Percentiles rank a stretch among this genome's conserved stretches.
Conservation (phyloP, 2,797 vertebrate species). For the Intellagama lesueurii region DNA sequence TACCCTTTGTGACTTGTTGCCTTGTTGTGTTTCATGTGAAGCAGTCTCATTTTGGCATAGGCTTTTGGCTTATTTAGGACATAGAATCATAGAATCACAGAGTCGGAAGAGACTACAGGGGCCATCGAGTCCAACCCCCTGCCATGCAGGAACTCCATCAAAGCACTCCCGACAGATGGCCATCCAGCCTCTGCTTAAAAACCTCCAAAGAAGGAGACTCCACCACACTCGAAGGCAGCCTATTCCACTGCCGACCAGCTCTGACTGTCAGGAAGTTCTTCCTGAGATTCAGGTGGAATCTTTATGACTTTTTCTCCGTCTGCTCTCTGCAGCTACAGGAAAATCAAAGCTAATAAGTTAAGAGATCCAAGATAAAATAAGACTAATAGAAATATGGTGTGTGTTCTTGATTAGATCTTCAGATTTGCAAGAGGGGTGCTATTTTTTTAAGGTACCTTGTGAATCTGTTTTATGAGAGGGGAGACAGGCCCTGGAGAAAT, state of each 20-base stretch:
- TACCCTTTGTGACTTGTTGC: slow-evolving; percentile 31
- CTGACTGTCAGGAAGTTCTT: no score
- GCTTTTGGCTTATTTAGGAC: background rate
- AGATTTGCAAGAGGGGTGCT: background rate
- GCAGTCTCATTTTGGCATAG: slow-evolving; percentile 34
- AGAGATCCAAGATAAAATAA: background rate
- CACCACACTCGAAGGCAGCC: no score
- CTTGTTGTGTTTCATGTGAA: slow-evolving; percentile 50
- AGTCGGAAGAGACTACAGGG: no score
- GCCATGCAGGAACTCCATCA: no score
- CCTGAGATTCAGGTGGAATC: background rate
- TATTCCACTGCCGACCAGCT: no score
- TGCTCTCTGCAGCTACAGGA: background rate
- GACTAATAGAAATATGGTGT: background rate
- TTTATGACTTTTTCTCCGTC: background rate
- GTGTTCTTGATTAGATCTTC: background rate
- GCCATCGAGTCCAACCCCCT: no score
- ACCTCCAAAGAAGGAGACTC: no score
- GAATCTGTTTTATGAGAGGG: background rate
- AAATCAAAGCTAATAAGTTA: background rate
- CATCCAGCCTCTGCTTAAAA: no score
- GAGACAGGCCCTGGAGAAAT: background rate
- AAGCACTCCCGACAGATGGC: no score
- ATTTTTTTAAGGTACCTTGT: background rate
- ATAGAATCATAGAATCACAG: background rate